These are phyloP conservation scores for Zaprionus vittiger DNA, from an alignment of 1,140 invertebrate genomes.

Conservation along the genomic window DNA sequence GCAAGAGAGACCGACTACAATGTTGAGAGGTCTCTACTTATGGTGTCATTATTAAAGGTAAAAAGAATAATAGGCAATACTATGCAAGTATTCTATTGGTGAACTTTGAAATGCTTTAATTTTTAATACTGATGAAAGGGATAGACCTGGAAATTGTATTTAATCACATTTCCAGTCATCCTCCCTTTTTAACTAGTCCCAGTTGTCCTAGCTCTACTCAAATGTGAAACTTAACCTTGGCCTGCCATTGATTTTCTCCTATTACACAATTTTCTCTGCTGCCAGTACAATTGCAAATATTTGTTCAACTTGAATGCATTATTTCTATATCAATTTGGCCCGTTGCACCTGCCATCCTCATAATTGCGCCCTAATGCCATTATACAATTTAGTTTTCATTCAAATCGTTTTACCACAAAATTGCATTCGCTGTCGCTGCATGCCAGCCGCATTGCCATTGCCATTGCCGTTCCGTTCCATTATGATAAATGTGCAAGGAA, in stretches of 20 bases:
- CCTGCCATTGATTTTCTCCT: not conserved
- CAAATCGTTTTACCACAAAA: constrained; percentile 72
- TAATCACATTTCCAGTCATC: not conserved
- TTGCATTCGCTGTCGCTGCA: constrained; percentile 65
- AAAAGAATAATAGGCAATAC: not conserved
- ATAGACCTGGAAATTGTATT: not conserved
- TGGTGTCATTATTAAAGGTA: constrained; percentile 13
- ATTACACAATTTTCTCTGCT: not conserved
- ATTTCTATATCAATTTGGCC: constrained; percentile 10
- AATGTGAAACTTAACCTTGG: not conserved
- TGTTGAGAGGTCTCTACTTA: constrained; percentile 9
- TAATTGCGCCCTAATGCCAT: constrained; percentile 44
- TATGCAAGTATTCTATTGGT: not conserved
- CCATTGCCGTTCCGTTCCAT: constrained; percentile 36
- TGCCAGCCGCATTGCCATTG: not conserved
- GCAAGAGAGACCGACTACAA: not conserved
- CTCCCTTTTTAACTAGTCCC: no score
- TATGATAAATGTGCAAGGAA: constrained; percentile 73
- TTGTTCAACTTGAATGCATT: constrained; percentile 7
- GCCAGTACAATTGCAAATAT: not conserved
- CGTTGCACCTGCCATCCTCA: constrained; percentile 15
- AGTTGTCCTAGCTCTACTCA: not conserved
- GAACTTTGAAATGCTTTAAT: not conserved
- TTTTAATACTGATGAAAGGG: not conserved
- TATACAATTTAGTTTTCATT: constrained; percentile 35